Base-by-base conservation (phyloP, 2,888 invertebrate genomes). In the Muscina levida region DNA sequence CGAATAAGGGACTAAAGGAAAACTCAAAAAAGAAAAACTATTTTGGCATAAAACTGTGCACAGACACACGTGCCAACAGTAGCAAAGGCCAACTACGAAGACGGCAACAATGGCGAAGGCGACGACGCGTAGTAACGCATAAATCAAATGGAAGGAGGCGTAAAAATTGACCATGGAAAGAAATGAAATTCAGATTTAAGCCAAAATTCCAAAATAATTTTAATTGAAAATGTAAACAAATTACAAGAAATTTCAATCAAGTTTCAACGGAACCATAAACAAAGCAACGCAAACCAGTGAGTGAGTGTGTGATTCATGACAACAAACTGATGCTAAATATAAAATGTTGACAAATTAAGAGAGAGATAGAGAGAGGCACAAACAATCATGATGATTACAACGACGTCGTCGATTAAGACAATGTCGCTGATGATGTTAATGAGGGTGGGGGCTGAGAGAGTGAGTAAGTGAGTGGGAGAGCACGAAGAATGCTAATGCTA, bases 11-110 rank as follows among this genome's bases (percentile, higher is more conserved):
- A n/a, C n/a, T n/a, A n/a, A 11, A 26, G 13, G 6, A 62, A 53
- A n/a, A 42, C 48, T 37, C 31, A 22, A 37, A 4, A 22, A 13
- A 11, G 62, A 62, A 17, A 46, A 48, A 46, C 10, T 31, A 66
- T 71, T 73, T 81, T 81, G 73, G 73, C 77, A 71, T 48, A 44
- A 67, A 68, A 24, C 37, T 26, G 19, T 13, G 22, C 51, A 56
- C n/a, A 42, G 51, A 46, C 24, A 56, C 46, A 48, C 57, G 71
- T 70, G 66, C 53, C 66, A 57, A 51, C 24, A 56, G 26, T 13
- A 72, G 37, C 19, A 51, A 37, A 72, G 79, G 70, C 48, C 57
- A 65, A 59, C 53, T 15, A 46, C 31, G 53, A 26, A 42, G 51
- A 17, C 51, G 44, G 65, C 37, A 8, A 31, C 31, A 31, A 31